These are phyloP conservation scores for Oxycera nigricornis DNA, from an alignment of 2,888 invertebrate genomes.

Conservation along the genomic window DNA sequence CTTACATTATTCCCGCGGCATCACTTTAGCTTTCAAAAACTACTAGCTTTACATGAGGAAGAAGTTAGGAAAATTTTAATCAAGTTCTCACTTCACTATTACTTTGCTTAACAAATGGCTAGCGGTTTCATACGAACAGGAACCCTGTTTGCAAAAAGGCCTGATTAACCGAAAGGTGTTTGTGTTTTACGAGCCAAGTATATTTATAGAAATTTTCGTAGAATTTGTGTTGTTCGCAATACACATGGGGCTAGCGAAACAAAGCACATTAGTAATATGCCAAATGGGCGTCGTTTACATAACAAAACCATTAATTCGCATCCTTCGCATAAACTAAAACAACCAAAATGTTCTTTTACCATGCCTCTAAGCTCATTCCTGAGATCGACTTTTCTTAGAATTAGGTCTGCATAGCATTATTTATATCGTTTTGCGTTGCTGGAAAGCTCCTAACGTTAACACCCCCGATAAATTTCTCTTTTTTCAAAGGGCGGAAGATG, in stretches of 20 bases:
- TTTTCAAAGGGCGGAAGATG: too few species aligned
- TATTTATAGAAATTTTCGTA: background rate
- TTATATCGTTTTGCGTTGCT: background rate
- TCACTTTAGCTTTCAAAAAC: background rate
- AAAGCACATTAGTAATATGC: background rate
- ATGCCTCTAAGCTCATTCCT: background rate
- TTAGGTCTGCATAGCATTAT: background rate
- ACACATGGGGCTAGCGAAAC: constrained; percentile 6
- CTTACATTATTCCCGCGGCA: too few species aligned
- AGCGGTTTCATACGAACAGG: constrained; percentile 6
- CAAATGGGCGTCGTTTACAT: constrained; percentile 43
- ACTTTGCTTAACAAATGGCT: background rate
- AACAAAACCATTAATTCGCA: constrained; percentile 47
- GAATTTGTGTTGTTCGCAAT: constrained; percentile 9
- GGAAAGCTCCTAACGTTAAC: too few species aligned
- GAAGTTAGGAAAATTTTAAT: constrained; percentile 5
- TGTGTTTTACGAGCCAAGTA: background rate
- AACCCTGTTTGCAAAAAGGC: background rate
- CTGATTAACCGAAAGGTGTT: constrained; percentile 5
- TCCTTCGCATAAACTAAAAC: constrained; percentile 45
- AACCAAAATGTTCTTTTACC: constrained; percentile 43
- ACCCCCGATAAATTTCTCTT: too few species aligned
- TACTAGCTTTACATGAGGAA: background rate
- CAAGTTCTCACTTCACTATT: constrained; percentile 2
- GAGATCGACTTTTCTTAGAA: background rate